A percentile compares a stretch with the other conserved stretches of the same genome.
phyloP scores from a whole-genome alignment of 2,888 invertebrate species.

The Watsonalla binaria region DNA sequence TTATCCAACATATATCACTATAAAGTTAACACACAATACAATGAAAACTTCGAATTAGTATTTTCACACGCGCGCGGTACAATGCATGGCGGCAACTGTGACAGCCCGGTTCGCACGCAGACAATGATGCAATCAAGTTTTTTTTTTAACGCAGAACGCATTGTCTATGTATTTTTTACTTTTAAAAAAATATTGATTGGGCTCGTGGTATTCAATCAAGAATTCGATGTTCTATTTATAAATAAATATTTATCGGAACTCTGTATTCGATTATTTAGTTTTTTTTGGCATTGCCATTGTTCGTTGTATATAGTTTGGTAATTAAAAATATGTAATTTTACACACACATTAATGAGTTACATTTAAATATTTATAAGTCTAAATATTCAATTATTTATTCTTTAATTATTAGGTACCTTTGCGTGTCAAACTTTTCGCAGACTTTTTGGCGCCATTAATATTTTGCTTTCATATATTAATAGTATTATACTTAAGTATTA shows the following conservation, averaged over 20 bases:
- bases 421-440: no score
- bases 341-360: no score
- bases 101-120: conserved; percentile 24
- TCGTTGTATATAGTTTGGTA: no score
- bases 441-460: neutral
- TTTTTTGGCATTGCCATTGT: no score
- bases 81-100: conserved; percentile 27
- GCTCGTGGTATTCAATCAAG: neutral
- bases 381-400: no score
- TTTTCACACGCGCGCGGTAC: conserved; percentile 23
- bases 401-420: no score
- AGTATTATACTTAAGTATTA: no score
- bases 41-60: conserved; percentile 10
- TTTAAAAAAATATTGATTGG: conserved; percentile 13
- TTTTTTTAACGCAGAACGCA: conserved; percentile 13
- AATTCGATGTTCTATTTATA: conserved; percentile 4
- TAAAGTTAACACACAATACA: neutral
- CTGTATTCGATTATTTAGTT: no score
- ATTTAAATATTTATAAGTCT: no score
- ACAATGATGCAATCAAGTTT: conserved; percentile 29
- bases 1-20: no score
- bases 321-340: no score
- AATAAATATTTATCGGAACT: neutral
- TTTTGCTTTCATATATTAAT: no score
- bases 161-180: conserved; percentile 9